Evolutionary conservation across 1,140 invertebrate species (phyloP).

Genomic region (Drosophila asahinai): DNA sequence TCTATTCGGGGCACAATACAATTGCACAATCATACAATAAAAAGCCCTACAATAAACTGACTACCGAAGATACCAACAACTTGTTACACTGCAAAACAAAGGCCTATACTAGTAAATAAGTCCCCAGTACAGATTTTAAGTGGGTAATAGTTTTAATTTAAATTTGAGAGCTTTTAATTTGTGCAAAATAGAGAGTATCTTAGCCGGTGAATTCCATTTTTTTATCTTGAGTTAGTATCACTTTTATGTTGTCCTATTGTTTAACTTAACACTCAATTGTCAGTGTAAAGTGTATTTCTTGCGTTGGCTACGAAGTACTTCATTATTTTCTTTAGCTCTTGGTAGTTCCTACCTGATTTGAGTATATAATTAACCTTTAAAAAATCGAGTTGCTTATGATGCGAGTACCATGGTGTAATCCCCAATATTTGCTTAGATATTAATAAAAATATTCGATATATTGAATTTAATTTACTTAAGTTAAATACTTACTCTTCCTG

Average conservation of each 20-base stretch:
- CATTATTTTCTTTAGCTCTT: neutral
- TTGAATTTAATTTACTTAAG: neutral
- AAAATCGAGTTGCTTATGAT: neutral
- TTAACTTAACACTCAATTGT: neutral
- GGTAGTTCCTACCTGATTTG: neutral
- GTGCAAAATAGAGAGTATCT: too few species aligned
- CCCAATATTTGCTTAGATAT: neutral
- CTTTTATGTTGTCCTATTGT: neutral
- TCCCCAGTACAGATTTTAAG: neutral
- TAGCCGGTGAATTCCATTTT: slow-evolving; percentile 23
- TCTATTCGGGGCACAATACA: slow-evolving; percentile 48
- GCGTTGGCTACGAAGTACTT: neutral
- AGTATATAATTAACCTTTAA: neutral
- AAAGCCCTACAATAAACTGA: slow-evolving; percentile 26
- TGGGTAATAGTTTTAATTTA: neutral
- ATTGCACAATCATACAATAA: slow-evolving; percentile 21
- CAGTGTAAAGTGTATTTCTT: neutral
- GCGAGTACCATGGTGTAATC: neutral
- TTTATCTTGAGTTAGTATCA: neutral
- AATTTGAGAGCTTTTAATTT: neutral
- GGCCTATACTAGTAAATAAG: too few species aligned
- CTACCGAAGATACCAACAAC: slow-evolving; percentile 8
- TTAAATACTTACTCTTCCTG: slow-evolving; percentile 87
- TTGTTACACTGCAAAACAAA: slow-evolving; percentile 17
- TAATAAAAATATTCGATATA: neutral